A percentile compares a stretch with the other conserved stretches of the same genome.
phyloP scores from a whole-genome alignment of 2,797 vertebrate species.

The Brachyrhaphis roseni region DNA sequence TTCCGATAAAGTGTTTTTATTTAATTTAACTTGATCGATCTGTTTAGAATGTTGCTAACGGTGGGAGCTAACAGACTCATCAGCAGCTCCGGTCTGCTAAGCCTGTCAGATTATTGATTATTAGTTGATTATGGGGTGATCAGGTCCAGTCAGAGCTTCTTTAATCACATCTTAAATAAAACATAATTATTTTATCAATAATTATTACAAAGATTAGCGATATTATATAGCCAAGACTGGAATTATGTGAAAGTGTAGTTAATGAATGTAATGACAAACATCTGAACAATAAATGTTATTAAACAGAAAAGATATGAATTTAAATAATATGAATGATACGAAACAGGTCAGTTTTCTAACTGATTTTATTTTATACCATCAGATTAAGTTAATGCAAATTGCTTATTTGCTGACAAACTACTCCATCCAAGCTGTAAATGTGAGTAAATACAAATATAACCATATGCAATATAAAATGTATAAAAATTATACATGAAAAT shows the following conservation, averaged over 20 bases:
- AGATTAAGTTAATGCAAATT: too few species aligned
- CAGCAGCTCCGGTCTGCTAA: background rate
- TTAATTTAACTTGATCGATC: fast-evolving
- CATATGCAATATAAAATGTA: too few species aligned
- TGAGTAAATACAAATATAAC: too few species aligned
- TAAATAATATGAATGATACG: background rate
- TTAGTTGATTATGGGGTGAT: background rate
- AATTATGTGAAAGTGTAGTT: background rate
- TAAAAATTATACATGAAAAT: too few species aligned
- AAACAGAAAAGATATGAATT: background rate
- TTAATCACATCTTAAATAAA: background rate
- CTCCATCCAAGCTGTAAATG: too few species aligned
- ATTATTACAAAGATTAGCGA: background rate
- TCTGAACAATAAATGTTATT: background rate
- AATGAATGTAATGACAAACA: background rate
- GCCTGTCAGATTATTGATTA: background rate
- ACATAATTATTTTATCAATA: background rate
- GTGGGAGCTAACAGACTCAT: background rate
- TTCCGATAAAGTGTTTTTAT: background rate
- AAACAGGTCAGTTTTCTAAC: background rate
- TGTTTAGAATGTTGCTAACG: constrained; percentile 15
- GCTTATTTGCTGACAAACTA: too few species aligned
- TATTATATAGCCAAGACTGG: background rate
- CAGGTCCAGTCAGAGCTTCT: background rate
- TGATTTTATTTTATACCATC: background rate